phyloP scores from a whole-genome alignment of 2,113 vertebrate species.

The Cichladusa arquata region DNA sequence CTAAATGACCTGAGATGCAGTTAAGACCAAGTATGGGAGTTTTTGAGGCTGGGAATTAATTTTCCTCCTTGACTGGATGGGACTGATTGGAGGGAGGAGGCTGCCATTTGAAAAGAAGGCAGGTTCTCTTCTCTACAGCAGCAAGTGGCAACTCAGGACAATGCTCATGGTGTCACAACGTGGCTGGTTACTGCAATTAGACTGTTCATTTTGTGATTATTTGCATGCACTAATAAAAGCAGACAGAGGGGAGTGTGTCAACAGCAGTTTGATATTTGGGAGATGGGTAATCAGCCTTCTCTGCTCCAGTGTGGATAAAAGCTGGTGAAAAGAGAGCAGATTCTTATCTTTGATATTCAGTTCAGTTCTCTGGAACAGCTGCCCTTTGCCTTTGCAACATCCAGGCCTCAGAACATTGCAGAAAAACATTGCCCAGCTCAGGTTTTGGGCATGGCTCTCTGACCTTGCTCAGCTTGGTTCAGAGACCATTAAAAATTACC shows the following conservation, averaged over 20 bases:
- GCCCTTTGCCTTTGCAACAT: background rate
- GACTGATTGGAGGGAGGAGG: background rate
- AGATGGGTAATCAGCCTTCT: background rate
- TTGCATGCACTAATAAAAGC: background rate
- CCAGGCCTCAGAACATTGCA: background rate
- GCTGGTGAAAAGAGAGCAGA: background rate
- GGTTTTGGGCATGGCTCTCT: background rate
- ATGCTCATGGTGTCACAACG: fast-evolving
- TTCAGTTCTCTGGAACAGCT: background rate
- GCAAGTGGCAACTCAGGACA: background rate
- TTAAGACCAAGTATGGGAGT: background rate
- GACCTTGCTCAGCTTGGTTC: background rate
- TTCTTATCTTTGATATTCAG: background rate
- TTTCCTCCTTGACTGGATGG: background rate
- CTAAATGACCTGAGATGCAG: background rate
- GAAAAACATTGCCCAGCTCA: background rate
- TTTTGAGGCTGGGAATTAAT: background rate
- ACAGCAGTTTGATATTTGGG: background rate
- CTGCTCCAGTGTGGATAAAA: background rate
- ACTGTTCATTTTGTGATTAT: background rate
- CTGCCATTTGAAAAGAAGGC: background rate
- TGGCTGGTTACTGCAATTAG: background rate
- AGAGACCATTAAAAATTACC: background rate
- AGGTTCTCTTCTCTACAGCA: background rate
- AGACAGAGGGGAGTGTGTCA: background rate